phyloP scores from a whole-genome alignment of 2,113 vertebrate species.

The Nothoprocta perdicaria region DNA sequence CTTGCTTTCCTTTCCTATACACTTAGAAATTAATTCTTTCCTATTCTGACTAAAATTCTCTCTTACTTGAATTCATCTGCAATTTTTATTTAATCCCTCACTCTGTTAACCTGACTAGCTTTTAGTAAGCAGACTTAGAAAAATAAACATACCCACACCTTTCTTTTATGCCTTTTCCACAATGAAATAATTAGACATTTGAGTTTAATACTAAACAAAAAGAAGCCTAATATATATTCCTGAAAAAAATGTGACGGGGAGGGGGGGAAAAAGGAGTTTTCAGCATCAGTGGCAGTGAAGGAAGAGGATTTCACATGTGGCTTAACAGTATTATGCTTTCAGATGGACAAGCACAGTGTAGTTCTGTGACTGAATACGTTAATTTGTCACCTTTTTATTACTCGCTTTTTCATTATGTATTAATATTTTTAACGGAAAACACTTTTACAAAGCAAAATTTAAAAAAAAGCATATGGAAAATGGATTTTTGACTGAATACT shows the following conservation, averaged over 20 bases:
- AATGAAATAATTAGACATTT: background rate
- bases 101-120: background rate
- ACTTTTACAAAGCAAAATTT: background rate
- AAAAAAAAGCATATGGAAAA: background rate
- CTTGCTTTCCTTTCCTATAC: background rate
- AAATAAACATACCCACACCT: background rate
- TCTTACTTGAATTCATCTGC: background rate
- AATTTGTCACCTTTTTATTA: background rate
- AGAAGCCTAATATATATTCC: background rate
- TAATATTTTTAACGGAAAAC: background rate
- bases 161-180: background rate
- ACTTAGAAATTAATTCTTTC: background rate
- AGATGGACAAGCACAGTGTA: background rate
- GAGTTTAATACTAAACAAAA: background rate
- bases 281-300: background rate
- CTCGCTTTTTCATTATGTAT: background rate
- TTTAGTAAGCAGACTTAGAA: background rate
- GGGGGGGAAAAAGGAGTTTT: background rate
- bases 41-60: background rate
- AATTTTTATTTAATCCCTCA: background rate
- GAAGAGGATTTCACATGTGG: background rate
- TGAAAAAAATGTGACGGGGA: background rate
- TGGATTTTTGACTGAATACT: background rate
- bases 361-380: background rate
- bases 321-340: background rate